Evolutionary conservation across 2,113 vertebrate species (phyloP), one percentile per base, ranked within the genome.

Genomic region (Chamaea fasciata): DNA sequence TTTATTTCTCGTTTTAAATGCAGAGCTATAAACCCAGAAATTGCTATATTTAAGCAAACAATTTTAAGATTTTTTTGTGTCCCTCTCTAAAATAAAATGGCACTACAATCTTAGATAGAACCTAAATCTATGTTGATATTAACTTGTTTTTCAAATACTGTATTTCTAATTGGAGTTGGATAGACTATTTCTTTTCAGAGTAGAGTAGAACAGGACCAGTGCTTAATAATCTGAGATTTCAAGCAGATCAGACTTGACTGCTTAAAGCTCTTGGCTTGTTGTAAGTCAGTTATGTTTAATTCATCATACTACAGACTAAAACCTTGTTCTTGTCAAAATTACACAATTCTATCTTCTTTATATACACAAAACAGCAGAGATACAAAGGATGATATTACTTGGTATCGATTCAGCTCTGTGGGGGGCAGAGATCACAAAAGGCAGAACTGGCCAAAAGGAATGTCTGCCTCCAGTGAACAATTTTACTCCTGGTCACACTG

Each of bases 281-380:
- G 73, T 90, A 96, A 94, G 82, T 93, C 97, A 95, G 95, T 97
- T 98, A 94, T 96, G 97, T 97, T 97, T 97, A 97, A 97, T 98
- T 96, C 92, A 98, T 95, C 87, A 97, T 97, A 96, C 55, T 81
- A 77, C 89, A 96, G 94, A 89, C 90, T 95, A 94, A 96, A 97
- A 97, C 96, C 95, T 95, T 96, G 96, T 95, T 95, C 92, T 94
- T 96, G 95, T 96, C 96, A 95, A 98, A 98, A 98, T 97, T 97
- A 97, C 92, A 97, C 88, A 95, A 88, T 96, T 97, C 95, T 94
- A 84, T 97, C 97, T 96, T 97, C 97, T 96, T 97, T 97, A 94
- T 96, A 95, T 97, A 95, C 75, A 91, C 96, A 96, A 93, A 98
- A 98, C 89, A 96, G 96, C 94, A 88, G 92, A 95, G 85, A 81